These are phyloP conservation scores for Chinchilla lanigera DNA, from an alignment of 2,113 vertebrate genomes.

Conservation along the genomic window DNA sequence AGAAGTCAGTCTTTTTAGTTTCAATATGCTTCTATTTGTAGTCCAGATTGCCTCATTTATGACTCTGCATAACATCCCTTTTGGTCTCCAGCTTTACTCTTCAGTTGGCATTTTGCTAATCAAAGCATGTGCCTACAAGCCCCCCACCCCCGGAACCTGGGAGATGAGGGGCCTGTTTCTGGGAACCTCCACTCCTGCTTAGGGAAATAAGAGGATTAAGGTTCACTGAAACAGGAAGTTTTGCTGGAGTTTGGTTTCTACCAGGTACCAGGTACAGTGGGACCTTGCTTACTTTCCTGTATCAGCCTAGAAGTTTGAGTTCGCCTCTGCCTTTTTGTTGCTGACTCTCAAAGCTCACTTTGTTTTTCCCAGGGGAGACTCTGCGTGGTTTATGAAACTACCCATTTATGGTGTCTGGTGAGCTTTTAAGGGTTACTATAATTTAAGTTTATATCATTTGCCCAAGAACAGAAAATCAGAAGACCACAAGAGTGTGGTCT, in stretches of 20 bases:
- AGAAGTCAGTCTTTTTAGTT: conserved; percentile 23
- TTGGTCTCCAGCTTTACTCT: neutral
- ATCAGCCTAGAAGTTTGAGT: neutral
- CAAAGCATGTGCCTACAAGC: neutral
- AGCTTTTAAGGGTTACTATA: conserved; percentile 44
- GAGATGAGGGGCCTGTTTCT: neutral
- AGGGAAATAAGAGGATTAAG: neutral
- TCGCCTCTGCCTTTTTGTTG: neutral
- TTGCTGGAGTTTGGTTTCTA: neutral
- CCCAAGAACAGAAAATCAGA: neutral
- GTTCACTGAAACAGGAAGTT: neutral
- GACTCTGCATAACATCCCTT: neutral
- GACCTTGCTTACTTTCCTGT: neutral
- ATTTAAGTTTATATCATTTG: neutral
- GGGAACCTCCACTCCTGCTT: neutral
- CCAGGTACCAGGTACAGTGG: neutral
- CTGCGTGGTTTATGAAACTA: neutral
- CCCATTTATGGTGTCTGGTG: neutral
- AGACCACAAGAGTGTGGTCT: neutral
- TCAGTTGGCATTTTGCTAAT: neutral
- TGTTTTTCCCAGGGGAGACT: neutral
- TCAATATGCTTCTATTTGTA: neutral
- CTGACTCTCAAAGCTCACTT: neutral
- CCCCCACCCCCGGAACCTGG: neutral
- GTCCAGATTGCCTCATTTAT: neutral